Evolutionary conservation across 1,140 invertebrate genomes (phyloP), one percentile per base, ranked within the genome.

Genomic region (Pseudoatta argentina): DNA sequence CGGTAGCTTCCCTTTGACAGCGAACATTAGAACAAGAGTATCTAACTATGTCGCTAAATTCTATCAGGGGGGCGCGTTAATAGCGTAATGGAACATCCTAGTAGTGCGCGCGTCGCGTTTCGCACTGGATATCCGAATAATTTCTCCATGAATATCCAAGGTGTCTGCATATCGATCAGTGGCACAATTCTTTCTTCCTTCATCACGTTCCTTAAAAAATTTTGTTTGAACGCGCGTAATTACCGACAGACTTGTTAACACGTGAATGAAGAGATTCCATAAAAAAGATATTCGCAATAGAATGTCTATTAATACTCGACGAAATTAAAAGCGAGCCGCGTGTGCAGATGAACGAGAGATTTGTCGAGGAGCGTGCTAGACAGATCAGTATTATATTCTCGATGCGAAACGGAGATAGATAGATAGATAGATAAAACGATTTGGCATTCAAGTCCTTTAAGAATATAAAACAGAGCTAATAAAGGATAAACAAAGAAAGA

Each of bases 41-140:
- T 24, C 53, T 73, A 67, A 79, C 77, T 67, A 82, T 61, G 66
- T 73, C 16, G 48, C 55, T 82, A 72, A 82, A 82, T 82, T 82
- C 24, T 82, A 73, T 61, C 55, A 72, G 34, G 18, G 10, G 55
- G 39, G n/a, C 53, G 67, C 67, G 27, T 72, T 72, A 82, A 73
- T 30, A 48, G 21, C 78, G 18, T 82, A 72, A 82, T 82, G 39
- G 53, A 82, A 82, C 39, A 73, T 30, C n/a, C 55, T 30, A 10
- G 21, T 69, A 21, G 39, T 53, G 14, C 12, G 24, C 48, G 48
- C 48, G 48, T 44, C 39, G 14, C 55, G 39, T 73, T 30, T 72
- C 24, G 39, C 48, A 16, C 14, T 53, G 24, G 4, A 57, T 81
- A 57, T 61, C 39, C 53, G 39, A 27, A 59, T 61, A 82, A 61